A percentile compares a stretch with the other conserved stretches of the same genome.
phyloP scores from a whole-genome alignment of 2,888 invertebrate species.

The Diploptera punctata region DNA sequence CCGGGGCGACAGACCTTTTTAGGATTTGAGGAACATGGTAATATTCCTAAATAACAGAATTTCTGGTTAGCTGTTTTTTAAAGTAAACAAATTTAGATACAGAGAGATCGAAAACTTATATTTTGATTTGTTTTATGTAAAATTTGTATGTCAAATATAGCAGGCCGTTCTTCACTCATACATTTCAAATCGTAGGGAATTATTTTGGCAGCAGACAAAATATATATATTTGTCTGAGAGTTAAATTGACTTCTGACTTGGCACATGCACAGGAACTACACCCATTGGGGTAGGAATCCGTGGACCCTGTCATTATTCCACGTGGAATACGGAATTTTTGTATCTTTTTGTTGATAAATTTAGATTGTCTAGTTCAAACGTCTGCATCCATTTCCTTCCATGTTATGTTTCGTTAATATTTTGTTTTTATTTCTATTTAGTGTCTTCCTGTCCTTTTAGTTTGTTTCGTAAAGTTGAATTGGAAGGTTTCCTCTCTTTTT shows the following conservation, averaged over 20 bases:
- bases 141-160: too few species aligned
- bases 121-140: too few species aligned
- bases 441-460: not conserved
- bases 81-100: too few species aligned
- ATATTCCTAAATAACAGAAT: too few species aligned
- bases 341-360: not conserved
- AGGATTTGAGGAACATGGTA: too few species aligned
- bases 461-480: not conserved
- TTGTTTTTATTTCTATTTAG: not conserved
- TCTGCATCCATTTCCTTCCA: not conserved
- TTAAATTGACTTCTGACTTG: not conserved
- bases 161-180: too few species aligned
- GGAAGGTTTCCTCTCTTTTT: not conserved
- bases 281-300: not conserved
- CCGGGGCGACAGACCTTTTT: too few species aligned
- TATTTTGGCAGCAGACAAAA: not conserved
- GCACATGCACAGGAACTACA: not conserved
- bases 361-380: conserved; percentile 4
- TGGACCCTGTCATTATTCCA: not conserved
- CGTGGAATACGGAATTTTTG: not conserved
- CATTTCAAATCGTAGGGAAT: not conserved
- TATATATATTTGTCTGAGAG: not conserved
- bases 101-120: too few species aligned
- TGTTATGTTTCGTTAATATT: not conserved
- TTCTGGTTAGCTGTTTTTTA: too few species aligned